These are phyloP conservation scores for Zootoca vivipara DNA, from an alignment of 2,113 vertebrate genomes.

Conservation along the genomic window DNA sequence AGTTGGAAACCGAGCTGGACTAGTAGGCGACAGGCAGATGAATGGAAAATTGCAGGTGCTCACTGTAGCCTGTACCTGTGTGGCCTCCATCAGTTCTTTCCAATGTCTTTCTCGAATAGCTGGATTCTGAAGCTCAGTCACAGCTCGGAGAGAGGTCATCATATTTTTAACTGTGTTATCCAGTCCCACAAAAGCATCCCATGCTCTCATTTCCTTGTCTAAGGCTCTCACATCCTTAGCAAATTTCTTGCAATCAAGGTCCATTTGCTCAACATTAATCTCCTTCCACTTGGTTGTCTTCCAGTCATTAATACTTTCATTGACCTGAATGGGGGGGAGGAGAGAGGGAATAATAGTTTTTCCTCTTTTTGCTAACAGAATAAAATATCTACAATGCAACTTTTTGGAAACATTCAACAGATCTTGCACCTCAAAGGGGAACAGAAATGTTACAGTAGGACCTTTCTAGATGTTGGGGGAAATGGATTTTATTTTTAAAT, in stretches of 20 bases:
- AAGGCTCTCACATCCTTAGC: constrained; percentile 73
- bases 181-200: constrained; percentile 73
- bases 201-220: constrained; percentile 77
- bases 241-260: constrained; percentile 76
- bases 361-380: fast-evolving
- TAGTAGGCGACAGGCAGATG: neutral
- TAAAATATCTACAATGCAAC: neutral
- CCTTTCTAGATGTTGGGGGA: neutral
- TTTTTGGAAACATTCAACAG: neutral
- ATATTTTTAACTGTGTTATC: constrained; percentile 77
- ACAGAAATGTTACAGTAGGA: neutral
- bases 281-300: constrained; percentile 77
- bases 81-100: constrained; percentile 78
- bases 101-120: constrained; percentile 79
- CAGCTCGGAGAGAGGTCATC: constrained; percentile 67
- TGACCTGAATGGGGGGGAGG: constrained; percentile 65
- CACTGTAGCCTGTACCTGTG: constrained; percentile 64
- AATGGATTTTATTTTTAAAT: neutral
- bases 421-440: neutral
- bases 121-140: constrained; percentile 80
- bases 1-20: neutral
- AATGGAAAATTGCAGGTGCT: neutral
- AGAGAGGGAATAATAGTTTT: fast-evolving
- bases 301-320: constrained; percentile 70
- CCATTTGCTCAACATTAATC: constrained; percentile 79